Evolutionary conservation across 92 coral and sea anemone species (phyloP).

Genomic region (Zoanthus gigantus): DNA sequence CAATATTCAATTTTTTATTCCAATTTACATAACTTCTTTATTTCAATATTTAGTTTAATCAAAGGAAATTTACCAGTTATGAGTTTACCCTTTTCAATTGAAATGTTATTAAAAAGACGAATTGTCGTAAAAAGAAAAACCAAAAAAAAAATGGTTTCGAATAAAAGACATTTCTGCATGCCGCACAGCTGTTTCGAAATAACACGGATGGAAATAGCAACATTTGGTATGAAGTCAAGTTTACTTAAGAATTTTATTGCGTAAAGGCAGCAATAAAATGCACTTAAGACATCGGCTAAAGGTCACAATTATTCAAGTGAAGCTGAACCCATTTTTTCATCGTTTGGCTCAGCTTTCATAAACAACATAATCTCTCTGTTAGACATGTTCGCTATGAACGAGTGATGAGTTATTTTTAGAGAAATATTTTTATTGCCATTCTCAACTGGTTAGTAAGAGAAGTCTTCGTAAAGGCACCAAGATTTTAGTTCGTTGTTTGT

Average conservation of each 20-base stretch:
- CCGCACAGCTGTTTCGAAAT: neutral
- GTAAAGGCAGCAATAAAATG: neutral
- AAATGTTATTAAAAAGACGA: neutral
- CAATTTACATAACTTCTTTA: neutral
- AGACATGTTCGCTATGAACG: too few species aligned
- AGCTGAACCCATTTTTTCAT: neutral
- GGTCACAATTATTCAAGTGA: neutral
- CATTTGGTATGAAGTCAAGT: slow-evolving; percentile 1
- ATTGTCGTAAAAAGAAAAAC: neutral
- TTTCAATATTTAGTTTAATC: slow-evolving; percentile 21
- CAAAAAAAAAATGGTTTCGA: neutral
- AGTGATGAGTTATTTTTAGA: too few species aligned
- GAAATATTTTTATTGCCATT: too few species aligned
- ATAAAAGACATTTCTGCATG: slow-evolving; percentile 14
- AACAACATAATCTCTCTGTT: neutral
- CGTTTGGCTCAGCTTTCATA: neutral
- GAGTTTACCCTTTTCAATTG: neutral
- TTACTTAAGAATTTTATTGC: slow-evolving; percentile 10
- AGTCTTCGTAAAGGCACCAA: too few species aligned
- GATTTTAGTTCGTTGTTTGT: too few species aligned
- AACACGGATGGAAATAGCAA: neutral
- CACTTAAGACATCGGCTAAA: neutral
- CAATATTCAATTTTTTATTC: neutral
- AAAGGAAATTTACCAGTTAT: neutral
- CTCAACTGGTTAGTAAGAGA: too few species aligned